These are phyloP conservation scores for Aphelinus atriplicis DNA, from an alignment of 1,140 invertebrate species.

Conservation along the genomic window DNA sequence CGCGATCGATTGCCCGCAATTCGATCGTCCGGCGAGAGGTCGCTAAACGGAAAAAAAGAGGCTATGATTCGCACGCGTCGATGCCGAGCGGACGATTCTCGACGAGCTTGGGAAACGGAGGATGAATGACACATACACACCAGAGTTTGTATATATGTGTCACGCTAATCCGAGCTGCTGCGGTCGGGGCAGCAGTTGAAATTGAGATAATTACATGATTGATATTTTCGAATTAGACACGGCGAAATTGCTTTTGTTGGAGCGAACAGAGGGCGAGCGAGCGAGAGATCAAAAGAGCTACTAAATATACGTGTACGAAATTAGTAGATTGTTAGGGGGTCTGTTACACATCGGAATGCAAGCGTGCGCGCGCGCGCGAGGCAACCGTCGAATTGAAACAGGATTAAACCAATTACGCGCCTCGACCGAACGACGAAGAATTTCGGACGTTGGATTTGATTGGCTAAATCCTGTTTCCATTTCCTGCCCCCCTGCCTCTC, in stretches of 20 bases:
- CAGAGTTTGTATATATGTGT: too few relatives aligned
- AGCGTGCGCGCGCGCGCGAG: background rate
- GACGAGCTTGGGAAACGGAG: too few relatives aligned
- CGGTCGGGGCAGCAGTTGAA: too few relatives aligned
- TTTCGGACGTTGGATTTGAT: constrained; percentile 31
- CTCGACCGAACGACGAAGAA: constrained; percentile 11
- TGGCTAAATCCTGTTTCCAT: constrained; percentile 16
- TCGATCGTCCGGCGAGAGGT: too few relatives aligned
- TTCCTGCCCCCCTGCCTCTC: background rate
- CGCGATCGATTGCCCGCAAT: too few relatives aligned
- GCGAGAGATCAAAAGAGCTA: constrained; percentile 25
- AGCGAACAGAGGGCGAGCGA: background rate
- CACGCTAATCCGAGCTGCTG: too few relatives aligned
- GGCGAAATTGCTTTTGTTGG: background rate
- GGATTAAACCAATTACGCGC: constrained; percentile 32
- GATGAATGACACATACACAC: too few relatives aligned
- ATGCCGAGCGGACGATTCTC: too few relatives aligned
- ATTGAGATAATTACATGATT: too few relatives aligned
- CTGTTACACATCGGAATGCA: constrained; percentile 30
- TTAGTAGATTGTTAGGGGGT: constrained; percentile 29
- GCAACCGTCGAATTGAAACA: constrained; percentile 34
- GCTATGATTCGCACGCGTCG: too few relatives aligned
- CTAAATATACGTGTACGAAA: constrained; percentile 16
- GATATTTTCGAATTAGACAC: too few relatives aligned
- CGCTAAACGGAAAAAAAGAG: too few relatives aligned